Evolutionary conservation across 2,113 vertebrate genomes (phyloP).

Genomic region (Tenebrosternarchus preto): DNA sequence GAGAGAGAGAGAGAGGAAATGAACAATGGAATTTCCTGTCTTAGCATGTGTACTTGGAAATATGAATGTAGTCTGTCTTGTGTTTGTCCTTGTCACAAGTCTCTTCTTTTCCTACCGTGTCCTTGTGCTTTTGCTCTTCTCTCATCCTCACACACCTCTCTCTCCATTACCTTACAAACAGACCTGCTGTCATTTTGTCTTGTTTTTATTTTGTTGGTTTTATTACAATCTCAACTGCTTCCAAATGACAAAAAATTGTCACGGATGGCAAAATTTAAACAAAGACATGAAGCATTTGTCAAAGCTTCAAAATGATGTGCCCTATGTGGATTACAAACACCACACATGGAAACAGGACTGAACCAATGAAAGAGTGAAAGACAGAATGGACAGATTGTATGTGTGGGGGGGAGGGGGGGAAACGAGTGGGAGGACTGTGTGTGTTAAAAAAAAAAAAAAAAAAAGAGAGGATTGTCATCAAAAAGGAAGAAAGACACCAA

Average conservation of each 20-base stretch:
- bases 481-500: conserved; percentile 63
- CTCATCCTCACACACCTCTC: not conserved
- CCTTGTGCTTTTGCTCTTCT: not conserved
- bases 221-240: conserved; percentile 46
- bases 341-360: conserved; percentile 47
- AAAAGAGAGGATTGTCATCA: conserved; percentile 62
- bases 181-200: not conserved
- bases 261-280: conserved; percentile 26
- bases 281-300: conserved; percentile 20
- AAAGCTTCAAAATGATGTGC: conserved; percentile 40
- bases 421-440: conserved; percentile 51
- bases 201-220: not conserved
- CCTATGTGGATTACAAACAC: conserved; percentile 51
- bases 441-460: conserved; percentile 53
- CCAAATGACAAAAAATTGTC: conserved; percentile 45
- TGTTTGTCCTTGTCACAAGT: conserved; percentile 26
- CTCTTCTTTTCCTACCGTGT: conserved; percentile 44
- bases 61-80: conserved; percentile 40
- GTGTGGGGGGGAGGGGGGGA: conserved; percentile 49
- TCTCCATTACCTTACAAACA: conserved; percentile 18
- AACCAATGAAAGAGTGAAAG: conserved; percentile 47
- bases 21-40: conserved; percentile 13
- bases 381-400: conserved; percentile 58
- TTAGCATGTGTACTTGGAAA: conserved; percentile 49
- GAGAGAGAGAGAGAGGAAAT: conserved; percentile 11